Conservation (phyloP, 2,888 invertebrate species). For the Macrophya alboannulata region DNA sequence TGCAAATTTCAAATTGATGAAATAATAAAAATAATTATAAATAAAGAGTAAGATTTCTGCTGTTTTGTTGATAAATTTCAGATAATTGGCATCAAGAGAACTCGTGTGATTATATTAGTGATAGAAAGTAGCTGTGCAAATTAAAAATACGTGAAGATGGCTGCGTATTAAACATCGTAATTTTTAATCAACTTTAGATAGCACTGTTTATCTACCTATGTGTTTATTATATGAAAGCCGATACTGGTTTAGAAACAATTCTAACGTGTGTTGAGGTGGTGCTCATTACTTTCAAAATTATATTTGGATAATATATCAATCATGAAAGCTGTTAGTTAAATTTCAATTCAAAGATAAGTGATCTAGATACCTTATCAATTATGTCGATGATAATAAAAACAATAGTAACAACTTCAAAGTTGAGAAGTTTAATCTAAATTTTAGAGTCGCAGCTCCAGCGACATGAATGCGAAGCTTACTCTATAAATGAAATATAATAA, state of each 20-base stretch:
- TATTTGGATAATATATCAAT: slow-evolving; percentile 3
- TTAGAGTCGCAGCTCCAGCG: slow-evolving; percentile 2
- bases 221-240: neutral
- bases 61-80: neutral
- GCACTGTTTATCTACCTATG: slow-evolving; percentile 4
- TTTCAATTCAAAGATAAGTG: slow-evolving; percentile 43
- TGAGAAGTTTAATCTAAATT: slow-evolving; percentile 38
- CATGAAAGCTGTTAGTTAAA: slow-evolving; percentile 28
- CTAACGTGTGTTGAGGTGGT: neutral
- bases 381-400: slow-evolving; percentile 34
- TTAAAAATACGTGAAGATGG: neutral
- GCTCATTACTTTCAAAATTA: slow-evolving; percentile 7
- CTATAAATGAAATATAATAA: slow-evolving; percentile 26
- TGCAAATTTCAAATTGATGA: neutral
- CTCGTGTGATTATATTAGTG: neutral
- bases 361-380: slow-evolving; percentile 54
- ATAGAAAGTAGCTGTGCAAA: neutral
- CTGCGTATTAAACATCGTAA: neutral
- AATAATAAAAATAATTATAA: neutral
- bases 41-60: neutral
- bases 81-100: neutral
- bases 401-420: slow-evolving; percentile 32
- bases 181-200: slow-evolving; percentile 15
- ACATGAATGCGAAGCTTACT: slow-evolving; percentile 23
- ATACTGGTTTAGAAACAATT: neutral